phyloP scores from a whole-genome alignment of 53 echinoderm and acorn worm species.

The Holothuria leucospilota region DNA sequence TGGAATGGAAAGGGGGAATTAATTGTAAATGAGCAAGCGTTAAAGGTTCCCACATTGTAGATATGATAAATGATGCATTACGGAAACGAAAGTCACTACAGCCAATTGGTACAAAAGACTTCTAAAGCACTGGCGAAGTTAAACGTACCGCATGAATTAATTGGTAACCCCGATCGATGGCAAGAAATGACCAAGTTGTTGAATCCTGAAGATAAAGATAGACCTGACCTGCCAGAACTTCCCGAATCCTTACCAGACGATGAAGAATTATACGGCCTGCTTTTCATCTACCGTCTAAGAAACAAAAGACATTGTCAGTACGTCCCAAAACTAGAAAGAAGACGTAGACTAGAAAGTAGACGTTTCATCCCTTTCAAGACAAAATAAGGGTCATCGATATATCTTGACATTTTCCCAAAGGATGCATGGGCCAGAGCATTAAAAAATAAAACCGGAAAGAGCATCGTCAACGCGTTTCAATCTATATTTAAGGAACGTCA shows the following conservation, averaged over 20 bases:
- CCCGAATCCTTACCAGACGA: background rate
- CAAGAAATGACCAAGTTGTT: background rate
- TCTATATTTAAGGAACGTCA: conserved; percentile 21
- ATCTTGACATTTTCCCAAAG: conserved; percentile 58
- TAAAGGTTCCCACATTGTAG: conserved; percentile 59
- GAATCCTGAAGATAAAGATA: background rate
- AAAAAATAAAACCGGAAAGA: conserved; percentile 55
- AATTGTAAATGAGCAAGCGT: conserved; percentile 7
- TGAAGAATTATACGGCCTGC: background rate
- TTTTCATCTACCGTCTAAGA: background rate
- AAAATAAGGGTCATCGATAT: background rate
- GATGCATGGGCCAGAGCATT: conserved; percentile 56
- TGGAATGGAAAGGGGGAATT: conserved; percentile 48
- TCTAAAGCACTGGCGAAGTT: conserved; percentile 20
- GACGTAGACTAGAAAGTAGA: background rate
- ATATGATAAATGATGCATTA: conserved; percentile 44
- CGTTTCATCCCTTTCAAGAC: too few species aligned
- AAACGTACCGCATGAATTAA: too few species aligned
- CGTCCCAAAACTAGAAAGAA: background rate
- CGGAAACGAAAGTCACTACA: too few species aligned
- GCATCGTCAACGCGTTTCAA: conserved; percentile 39
- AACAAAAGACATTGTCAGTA: background rate
- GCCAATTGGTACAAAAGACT: conserved; percentile 42
- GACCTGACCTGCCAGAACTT: background rate
- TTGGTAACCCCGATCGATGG: too few species aligned